Evolutionary conservation across 2,888 invertebrate species (phyloP), one percentile per base, ranked within the genome.

Genomic region (Caenorhabditis angaria): DNA sequence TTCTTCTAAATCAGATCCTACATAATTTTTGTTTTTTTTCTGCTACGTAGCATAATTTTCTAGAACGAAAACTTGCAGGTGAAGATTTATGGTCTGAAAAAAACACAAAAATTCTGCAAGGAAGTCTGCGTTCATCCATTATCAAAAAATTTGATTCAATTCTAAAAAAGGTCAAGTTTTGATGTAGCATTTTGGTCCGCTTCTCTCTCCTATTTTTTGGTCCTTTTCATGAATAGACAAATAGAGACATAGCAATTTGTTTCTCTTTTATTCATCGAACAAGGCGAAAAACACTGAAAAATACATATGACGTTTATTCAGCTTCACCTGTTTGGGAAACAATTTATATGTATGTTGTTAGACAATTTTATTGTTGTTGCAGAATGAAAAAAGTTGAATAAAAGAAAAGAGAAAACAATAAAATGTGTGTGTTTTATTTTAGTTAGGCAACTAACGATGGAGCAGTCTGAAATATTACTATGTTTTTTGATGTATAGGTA

Each of bases 381-480:
- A 50, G 50, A n/a, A 50, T 22, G 22, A 22, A 50, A 50, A 24
- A 12, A 50, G 12, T 8, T 22, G 22, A 22, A 12, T 22, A 24
- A 22, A 24, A 50, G 4, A 5, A 50, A 50, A n/a, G 10, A 50
- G 4, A 8, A 50, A 50, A 50, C 20, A n/a, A 50, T 10, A 35
- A 35, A 6, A 35, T 35, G 8, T 35, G 35, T 14, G 35, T 6
- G 35, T 35, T 48, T 14, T 48, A 12, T n/a, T 8, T 48, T 48
- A 14, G 5, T 59, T 55, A 73, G 14, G 68, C 65, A 62, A 69
- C 68, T 65, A 73, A 41, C 73, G 73, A 73, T 4, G 73, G 73
- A 4, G 73, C 68, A 65, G 73, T 73, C 73, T 73, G 68, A 64
- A 71, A 71, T 2, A 2, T 20, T 27, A 25, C 22, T 20, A 20